Conservation (phyloP, 1,140 invertebrate genomes). For the Reticulitermes speratus region DNA sequence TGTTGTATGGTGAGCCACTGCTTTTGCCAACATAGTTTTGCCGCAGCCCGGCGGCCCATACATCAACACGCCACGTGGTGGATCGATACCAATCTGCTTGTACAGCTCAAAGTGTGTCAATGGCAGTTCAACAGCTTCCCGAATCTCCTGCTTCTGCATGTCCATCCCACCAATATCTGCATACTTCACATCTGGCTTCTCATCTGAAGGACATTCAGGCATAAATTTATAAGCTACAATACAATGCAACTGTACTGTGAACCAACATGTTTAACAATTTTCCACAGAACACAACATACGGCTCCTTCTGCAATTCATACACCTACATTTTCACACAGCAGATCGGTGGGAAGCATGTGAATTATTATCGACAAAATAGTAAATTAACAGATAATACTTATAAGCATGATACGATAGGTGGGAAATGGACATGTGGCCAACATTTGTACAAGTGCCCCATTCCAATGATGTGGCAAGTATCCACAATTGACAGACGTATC, state of each 20-base stretch:
- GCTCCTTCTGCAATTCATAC: no score
- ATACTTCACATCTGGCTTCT: slow-evolving; percentile 97
- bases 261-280: background rate
- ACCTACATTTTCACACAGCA: no score
- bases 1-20: slow-evolving; percentile 96
- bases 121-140: slow-evolving; percentile 97
- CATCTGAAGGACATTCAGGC: slow-evolving; percentile 61
- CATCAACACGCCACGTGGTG: slow-evolving; percentile 96
- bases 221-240: background rate
- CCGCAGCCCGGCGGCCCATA: slow-evolving; percentile 97
- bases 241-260: slow-evolving; percentile 28
- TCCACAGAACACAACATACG: no score
- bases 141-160: slow-evolving; percentile 99
- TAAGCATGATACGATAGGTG: no score
- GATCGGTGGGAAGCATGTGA: no score
- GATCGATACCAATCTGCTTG: slow-evolving; percentile 96
- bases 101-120: slow-evolving; percentile 99
- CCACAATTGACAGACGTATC: no score
- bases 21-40: slow-evolving; percentile 99
- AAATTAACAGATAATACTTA: no score
- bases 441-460: no score
- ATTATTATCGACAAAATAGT: no score
- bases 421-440: no score
- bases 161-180: slow-evolving; percentile 99
- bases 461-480: no score